Evolutionary conservation across 2,113 vertebrate genomes (phyloP).

Genomic region (Oreochromis niloticus): DNA sequence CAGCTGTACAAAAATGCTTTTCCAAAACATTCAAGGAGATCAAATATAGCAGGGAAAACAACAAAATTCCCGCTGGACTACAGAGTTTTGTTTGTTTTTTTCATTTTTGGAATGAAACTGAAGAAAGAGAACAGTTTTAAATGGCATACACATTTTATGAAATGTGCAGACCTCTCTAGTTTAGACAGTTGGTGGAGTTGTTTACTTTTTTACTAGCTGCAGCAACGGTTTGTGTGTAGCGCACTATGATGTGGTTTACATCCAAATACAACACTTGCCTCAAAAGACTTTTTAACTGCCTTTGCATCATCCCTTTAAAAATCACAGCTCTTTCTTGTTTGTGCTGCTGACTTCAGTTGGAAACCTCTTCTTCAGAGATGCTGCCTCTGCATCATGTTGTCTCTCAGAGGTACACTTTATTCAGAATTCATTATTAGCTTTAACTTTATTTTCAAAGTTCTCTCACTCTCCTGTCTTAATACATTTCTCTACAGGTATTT

Average conservation of each 20-base stretch:
- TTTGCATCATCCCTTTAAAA: not conserved
- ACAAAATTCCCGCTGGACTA: not conserved
- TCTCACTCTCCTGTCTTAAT: not conserved
- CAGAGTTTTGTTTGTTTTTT: not conserved
- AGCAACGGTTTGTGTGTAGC: not conserved
- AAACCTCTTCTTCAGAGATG: not conserved
- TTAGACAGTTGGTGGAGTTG: not conserved
- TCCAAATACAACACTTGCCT: not conserved
- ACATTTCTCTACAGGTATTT: slow-evolving; percentile 12
- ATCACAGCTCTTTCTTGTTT: not conserved
- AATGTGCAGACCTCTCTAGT: not conserved
- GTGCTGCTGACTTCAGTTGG: not conserved
- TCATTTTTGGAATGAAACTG: not conserved
- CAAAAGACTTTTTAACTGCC: not conserved
- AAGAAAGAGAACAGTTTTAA: not conserved
- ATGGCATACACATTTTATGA: not conserved
- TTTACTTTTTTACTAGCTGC: slow-evolving; percentile 14
- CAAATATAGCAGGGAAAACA: not conserved
- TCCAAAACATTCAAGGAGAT: not conserved
- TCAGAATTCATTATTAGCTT: slow-evolving; percentile 8
- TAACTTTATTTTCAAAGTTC: not conserved
- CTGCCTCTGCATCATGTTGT: not conserved
- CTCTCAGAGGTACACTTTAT: slow-evolving; percentile 9
- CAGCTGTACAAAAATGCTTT: not conserved
- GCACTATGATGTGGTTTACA: not conserved